Conservation (phyloP, 1,140 invertebrate genomes). For the Lordiphosa collinella region DNA sequence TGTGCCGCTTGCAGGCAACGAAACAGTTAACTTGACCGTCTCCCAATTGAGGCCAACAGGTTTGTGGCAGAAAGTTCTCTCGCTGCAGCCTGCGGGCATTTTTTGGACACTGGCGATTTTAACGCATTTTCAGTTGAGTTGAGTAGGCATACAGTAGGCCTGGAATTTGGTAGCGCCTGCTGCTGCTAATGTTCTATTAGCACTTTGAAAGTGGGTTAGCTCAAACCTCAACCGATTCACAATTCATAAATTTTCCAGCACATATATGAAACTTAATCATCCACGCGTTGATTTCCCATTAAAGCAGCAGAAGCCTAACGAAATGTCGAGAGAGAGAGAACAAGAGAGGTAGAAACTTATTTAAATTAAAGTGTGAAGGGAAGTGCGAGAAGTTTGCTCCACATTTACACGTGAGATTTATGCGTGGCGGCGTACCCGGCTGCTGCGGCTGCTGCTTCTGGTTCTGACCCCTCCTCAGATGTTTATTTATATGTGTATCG, state of each 20-base stretch:
- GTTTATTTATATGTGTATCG: constrained; percentile 66
- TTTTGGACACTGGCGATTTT: constrained; percentile 14
- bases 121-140: constrained; percentile 16
- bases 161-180: constrained; percentile 12
- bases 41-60: constrained; percentile 61
- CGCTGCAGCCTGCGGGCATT: constrained; percentile 7
- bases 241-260: constrained; percentile 20
- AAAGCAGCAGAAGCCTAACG: constrained; percentile 20
- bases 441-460: background rate
- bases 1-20: constrained; percentile 49
- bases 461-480: constrained; percentile 30
- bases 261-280: constrained; percentile 45
- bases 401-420: constrained; percentile 74
- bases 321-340: constrained; percentile 1
- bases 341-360: constrained; percentile 6
- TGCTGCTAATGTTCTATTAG: constrained; percentile 1
- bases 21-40: constrained; percentile 67
- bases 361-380: constrained; percentile 24
- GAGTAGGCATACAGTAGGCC: constrained; percentile 4
- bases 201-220: constrained; percentile 37
- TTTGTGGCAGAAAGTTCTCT: constrained; percentile 53
- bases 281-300: constrained; percentile 35
- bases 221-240: constrained; percentile 7
- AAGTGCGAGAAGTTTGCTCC: constrained; percentile 54
- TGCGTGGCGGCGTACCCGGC: constrained; percentile 44